Percentiles rank a stretch among this genome's conserved stretches.
These are phyloP conservation scores for Mionectes olivaceus DNA, from an alignment of 2,797 vertebrate genomes.

Conservation along the genomic window DNA sequence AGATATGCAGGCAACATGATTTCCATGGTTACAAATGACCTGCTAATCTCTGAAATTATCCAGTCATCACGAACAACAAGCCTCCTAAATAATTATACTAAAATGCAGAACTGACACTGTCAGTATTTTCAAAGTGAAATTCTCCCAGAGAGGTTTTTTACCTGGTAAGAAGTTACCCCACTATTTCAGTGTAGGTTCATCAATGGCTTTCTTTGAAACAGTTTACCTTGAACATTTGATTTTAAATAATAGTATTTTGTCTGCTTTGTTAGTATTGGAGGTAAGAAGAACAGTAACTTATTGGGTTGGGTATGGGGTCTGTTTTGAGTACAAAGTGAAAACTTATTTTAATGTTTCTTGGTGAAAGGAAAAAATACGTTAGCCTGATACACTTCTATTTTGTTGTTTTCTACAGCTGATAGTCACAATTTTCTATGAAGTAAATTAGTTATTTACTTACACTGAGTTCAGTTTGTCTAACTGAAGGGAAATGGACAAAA, in stretches of 20 bases:
- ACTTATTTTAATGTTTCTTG: not conserved
- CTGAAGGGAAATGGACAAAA: not conserved
- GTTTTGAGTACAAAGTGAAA: not conserved
- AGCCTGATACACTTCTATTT: not conserved
- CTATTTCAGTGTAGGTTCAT: not conserved
- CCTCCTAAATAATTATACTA: constrained; percentile 59
- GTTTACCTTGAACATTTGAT: not conserved
- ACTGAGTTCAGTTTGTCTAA: not conserved
- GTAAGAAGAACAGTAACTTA: not conserved
- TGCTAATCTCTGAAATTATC: constrained; percentile 75
- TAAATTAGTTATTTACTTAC: not conserved
- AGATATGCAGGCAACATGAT: constrained; percentile 66
- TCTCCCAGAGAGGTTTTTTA: not conserved
- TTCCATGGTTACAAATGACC: constrained; percentile 78
- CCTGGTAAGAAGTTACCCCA: not conserved
- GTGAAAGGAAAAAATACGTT: not conserved
- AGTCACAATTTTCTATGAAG: not conserved
- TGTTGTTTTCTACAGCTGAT: not conserved
- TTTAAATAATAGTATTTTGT: not conserved
- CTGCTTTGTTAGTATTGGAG: not conserved
- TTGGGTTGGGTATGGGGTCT: accelerated
- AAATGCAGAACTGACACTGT: not conserved
- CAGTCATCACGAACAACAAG: constrained; percentile 64
- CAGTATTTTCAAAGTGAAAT: constrained; percentile 24
- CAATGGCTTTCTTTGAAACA: not conserved